Base-by-base conservation (phyloP, 2,797 vertebrate genomes). In the Rhinella marina region DNA sequence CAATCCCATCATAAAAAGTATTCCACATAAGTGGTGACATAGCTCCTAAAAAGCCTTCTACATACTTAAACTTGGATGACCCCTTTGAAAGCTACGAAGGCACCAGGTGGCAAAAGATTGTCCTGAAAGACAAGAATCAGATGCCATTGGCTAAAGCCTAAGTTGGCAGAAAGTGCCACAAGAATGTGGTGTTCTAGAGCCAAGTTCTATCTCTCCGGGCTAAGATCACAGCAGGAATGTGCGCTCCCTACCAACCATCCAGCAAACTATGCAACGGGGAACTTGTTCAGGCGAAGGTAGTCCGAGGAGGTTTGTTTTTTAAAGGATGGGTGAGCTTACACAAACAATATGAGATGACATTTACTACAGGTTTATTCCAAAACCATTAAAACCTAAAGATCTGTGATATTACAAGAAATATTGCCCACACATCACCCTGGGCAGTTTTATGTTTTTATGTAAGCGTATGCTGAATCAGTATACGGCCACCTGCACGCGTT, bases 331-430 rank as follows among this genome's bases (percentile, higher is more conserved):
- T 73, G 48, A 86, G 84, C 84, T 86, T 86, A 89, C n/a, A 81
- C 81, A 89, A 86, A 89, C 79, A 89, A 77, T 82, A 62, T n/a
- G 52, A 89, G 81, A 86, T 86, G 70, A 89, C 88, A 86, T 89
- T 86, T 82, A 89, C 85, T 86, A 59, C 79, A 82, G 72, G 85
- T 89, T 86, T 86, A 62, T 82, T 70, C 61, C 48, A 76, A 86
- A 89, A 89, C 62, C 50, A 75, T 77, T 79, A 89, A 32, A 89
- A 89, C 72, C 70, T 86, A 68, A 79, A 82, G 62, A 81, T 85
- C 68, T 64, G 68, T 41, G 79, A 85, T 82, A 82, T 82, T 59
- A 72, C 57, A 82, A 89, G 82, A 86, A 86, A 86, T 86, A 81
- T 89, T 78, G 59, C 62, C 25, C 61, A 68, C 68, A 70, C 23